Conservation (phyloP, 2,113 vertebrate genomes). For the Ochotona princeps region DNA sequence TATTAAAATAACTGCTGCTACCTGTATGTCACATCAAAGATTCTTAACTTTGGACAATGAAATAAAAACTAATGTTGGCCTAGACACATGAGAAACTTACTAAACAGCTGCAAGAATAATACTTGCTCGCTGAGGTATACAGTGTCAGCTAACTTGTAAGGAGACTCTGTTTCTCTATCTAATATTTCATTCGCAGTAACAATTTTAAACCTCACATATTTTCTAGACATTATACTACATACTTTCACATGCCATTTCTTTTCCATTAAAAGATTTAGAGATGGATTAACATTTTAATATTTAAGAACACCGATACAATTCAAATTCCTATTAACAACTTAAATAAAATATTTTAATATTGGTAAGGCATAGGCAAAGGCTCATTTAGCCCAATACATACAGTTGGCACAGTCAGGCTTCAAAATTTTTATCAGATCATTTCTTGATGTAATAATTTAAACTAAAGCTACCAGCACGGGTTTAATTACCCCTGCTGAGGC, state of each 20-base stretch:
- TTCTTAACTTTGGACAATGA: background rate
- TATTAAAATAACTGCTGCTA: constrained; percentile 45
- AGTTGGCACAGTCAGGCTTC: background rate
- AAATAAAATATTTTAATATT: constrained; percentile 45
- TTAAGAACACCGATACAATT: constrained; percentile 18
- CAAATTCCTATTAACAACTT: background rate
- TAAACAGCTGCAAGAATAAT: constrained; percentile 7
- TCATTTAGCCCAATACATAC: constrained; percentile 26
- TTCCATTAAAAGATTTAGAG: constrained; percentile 24
- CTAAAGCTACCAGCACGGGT: constrained; percentile 25
- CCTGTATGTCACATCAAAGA: background rate
- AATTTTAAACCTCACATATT: constrained; percentile 1
- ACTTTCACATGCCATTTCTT: background rate
- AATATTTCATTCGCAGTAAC: constrained; percentile 7
- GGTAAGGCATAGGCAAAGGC: constrained; percentile 10
- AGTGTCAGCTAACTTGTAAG: background rate
- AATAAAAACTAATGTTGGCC: constrained; percentile 41
- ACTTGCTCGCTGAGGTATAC: background rate
- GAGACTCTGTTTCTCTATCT: background rate
- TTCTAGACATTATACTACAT: constrained; percentile 1
- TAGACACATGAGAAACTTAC: constrained; percentile 18
- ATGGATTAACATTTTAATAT: constrained; percentile 32
- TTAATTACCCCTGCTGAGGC: constrained; percentile 31
- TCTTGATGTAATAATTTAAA: constrained; percentile 51
- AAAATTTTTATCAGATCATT: constrained; percentile 35